Evolutionary conservation across 2,113 vertebrate species (phyloP), one percentile per base, ranked within the genome.

Genomic region (Amblyopsis rosae): DNA sequence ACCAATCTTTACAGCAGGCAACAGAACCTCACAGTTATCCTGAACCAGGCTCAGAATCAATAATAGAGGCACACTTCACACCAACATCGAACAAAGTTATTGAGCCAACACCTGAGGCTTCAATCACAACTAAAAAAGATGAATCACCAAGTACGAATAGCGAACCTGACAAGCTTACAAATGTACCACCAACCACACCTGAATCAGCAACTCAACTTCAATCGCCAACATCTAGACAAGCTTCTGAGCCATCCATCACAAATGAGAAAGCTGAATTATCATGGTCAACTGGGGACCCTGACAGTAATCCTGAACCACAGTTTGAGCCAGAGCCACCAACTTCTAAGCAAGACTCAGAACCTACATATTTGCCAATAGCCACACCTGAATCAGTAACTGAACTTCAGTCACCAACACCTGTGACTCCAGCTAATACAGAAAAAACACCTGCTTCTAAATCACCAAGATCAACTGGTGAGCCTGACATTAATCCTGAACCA

Each of bases 301-400:
- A 49, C 17, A 46, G 47, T 6, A 33, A 10, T 7, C 59, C 59
- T 8, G 60, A 48, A 58, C 53, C 53, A 3, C 45, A 4, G 17
- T 6, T 50, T 8, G 45, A 16, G 12, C 46, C 19, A 13, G 41
- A 57, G 9, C 6, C 35, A 59, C 17, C 60, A 19, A 62, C 19
- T 55, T 16, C 67, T 16, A 10, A 16, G 11, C 46, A 69, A 17
- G 60, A 16, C 11, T 16, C 45, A 13, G 64, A 60, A 67, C 41
- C 55, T 11, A 3, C 12, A 58, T 7, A 41, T 13, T 19, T 33
- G 19, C 11, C 41, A 8, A n/a, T 15, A 16, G 19, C 35, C 3
- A 15, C 54, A 69, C 60, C 60, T 48, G 3, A 11, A 49, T 32
- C n/a, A 19, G 16, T 6, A 1, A 33, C 57, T 19, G 47, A 65